Evolutionary conservation across 2,797 vertebrate species (phyloP).

Genomic region (Menidia menidia): DNA sequence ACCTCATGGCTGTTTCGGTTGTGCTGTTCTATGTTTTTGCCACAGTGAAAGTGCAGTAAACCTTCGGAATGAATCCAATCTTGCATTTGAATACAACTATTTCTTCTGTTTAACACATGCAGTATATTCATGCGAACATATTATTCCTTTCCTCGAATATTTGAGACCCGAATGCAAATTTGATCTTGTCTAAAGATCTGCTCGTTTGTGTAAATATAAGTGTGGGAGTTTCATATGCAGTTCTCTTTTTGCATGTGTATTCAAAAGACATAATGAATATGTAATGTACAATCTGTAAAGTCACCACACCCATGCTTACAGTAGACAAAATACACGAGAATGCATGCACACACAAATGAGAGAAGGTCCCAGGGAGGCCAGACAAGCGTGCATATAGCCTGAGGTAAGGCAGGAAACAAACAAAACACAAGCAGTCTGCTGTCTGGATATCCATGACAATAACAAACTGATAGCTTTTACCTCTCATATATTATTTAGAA

Average conservation of each 20-base stretch:
- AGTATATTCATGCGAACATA: slow-evolving; percentile 6
- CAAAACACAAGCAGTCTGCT: slow-evolving; percentile 59
- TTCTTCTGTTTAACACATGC: slow-evolving; percentile 7
- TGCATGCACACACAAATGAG: slow-evolving; percentile 26
- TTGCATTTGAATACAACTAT: not conserved
- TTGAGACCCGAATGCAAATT: slow-evolving; percentile 32
- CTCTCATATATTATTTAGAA: slow-evolving; percentile 78
- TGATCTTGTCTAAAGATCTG: not conserved
- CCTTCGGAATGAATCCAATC: slow-evolving; percentile 12
- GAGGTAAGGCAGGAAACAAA: slow-evolving; percentile 63
- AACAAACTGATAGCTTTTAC: slow-evolving; percentile 75
- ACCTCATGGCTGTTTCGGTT: slow-evolving; percentile 10
- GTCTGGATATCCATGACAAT: slow-evolving; percentile 74
- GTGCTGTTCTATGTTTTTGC: slow-evolving; percentile 22
- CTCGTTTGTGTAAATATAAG: slow-evolving; percentile 15
- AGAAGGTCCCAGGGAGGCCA: slow-evolving; percentile 55
- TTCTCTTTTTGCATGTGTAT: slow-evolving; percentile 15
- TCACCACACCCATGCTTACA: slow-evolving; percentile 26
- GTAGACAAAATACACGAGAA: slow-evolving; percentile 11
- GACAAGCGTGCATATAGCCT: slow-evolving; percentile 73
- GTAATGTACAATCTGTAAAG: slow-evolving; percentile 23
- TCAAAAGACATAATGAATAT: slow-evolving; percentile 22
- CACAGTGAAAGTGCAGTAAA: slow-evolving; percentile 14
- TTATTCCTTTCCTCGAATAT: not conserved
- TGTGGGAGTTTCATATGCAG: slow-evolving; percentile 36